phyloP scores from a whole-genome alignment of 1,140 invertebrate species.

The Drosophila takahashii region DNA sequence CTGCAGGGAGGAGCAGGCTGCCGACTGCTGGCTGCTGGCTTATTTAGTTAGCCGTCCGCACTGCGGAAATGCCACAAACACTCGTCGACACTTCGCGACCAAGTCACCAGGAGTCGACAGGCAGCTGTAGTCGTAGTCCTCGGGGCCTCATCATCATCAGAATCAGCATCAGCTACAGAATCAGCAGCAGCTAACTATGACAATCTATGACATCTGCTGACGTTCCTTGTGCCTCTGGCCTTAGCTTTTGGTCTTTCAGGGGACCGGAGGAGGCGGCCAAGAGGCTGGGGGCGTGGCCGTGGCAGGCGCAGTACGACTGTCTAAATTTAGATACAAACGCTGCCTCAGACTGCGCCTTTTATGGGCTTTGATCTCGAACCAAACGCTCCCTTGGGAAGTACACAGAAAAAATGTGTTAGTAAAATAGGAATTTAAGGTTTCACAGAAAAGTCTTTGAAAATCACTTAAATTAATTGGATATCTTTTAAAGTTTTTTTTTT shows the following conservation, averaged over 20 bases:
- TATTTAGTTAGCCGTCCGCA: constrained; percentile 73
- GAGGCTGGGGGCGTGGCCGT: constrained; percentile 4
- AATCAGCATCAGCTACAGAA: constrained; percentile 12
- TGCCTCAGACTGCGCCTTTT: constrained; percentile 64
- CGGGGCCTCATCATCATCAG: constrained; percentile 18
- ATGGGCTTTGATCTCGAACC: constrained; percentile 75
- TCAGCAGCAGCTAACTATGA: constrained; percentile 64
- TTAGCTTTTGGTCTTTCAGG: constrained; percentile 17
- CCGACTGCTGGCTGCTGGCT: constrained; percentile 27
- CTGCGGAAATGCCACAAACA: constrained; percentile 80
- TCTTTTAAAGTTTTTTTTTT: too few relatives aligned
- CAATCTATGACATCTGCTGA: constrained; percentile 69
- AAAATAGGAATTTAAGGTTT: too few relatives aligned
- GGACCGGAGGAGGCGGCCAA: background rate
- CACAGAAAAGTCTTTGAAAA: too few relatives aligned
- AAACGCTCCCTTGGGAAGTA: constrained; percentile 37
- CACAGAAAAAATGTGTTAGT: constrained; percentile 1
- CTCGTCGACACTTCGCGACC: constrained; percentile 59
- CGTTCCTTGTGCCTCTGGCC: constrained; percentile 30
- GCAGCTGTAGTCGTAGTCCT: constrained; percentile 27
- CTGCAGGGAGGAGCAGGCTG: constrained; percentile 11
- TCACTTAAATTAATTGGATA: too few relatives aligned
- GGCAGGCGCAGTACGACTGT: constrained; percentile 43
- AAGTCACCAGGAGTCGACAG: constrained; percentile 42
- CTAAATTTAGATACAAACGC: constrained; percentile 76